Conservation (phyloP, 1,140 invertebrate species). For the Drosophila jambulina region DNA sequence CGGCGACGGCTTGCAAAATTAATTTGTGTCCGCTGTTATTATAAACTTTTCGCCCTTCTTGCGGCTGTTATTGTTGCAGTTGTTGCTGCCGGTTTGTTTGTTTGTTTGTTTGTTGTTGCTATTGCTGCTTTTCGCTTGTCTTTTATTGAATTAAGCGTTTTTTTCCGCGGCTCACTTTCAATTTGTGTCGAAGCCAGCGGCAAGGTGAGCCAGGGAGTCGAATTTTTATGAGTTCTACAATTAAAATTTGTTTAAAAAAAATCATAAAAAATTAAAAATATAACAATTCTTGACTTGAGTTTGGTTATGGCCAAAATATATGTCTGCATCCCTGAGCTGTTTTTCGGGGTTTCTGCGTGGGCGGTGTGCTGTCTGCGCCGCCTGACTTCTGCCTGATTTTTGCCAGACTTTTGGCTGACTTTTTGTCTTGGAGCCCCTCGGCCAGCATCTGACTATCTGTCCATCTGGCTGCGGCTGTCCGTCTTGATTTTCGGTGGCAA, state of each 20-base stretch:
- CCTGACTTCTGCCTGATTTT: no score
- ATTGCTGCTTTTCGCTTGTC: constrained; percentile 16
- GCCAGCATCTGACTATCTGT: constrained; percentile 7
- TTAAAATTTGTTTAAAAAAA: neutral
- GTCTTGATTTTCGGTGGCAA: constrained; percentile 54
- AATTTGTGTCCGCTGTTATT: constrained; percentile 82
- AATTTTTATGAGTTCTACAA: neutral
- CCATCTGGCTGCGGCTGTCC: constrained; percentile 21
- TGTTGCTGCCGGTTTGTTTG: constrained; percentile 28
- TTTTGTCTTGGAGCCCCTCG: neutral
- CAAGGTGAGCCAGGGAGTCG: constrained; percentile 12
- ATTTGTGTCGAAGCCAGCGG: constrained; percentile 56
- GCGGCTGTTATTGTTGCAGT: constrained; percentile 55
- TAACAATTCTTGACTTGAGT: neutral
- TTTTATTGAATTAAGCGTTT: constrained; percentile 67
- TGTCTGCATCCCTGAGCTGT: neutral
- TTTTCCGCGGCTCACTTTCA: constrained; percentile 60
- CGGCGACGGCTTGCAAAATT: constrained; percentile 78
- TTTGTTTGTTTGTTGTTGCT: constrained; percentile 28
- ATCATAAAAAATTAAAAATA: neutral
- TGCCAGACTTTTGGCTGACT: neutral
- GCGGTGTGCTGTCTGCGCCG: constrained; percentile 3
- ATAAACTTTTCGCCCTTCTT: constrained; percentile 63
- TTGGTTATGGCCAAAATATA: neutral
- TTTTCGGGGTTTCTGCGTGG: constrained; percentile 15